phyloP scores from a whole-genome alignment of 1,140 invertebrate species.

The Oscheius sp. region DNA sequence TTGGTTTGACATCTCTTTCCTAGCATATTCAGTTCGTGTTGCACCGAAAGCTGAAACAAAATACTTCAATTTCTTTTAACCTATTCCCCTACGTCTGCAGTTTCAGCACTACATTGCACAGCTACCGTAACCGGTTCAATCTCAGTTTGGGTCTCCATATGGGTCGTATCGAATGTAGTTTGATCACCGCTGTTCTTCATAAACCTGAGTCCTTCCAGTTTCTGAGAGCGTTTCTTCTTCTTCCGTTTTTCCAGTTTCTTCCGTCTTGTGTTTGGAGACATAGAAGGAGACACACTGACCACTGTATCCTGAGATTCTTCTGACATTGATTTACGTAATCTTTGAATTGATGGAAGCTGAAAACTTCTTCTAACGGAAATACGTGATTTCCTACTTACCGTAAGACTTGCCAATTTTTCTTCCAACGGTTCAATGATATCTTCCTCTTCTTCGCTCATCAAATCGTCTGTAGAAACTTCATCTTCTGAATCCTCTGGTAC shows the following conservation, averaged over 20 bases:
- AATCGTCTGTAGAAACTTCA: background rate
- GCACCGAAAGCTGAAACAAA: background rate
- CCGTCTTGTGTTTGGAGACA: background rate
- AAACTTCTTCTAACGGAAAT: no score
- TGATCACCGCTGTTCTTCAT: conserved; percentile 27
- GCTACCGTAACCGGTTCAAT: background rate
- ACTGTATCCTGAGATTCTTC: conserved; percentile 29
- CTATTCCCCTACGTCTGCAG: background rate
- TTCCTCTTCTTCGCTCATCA: background rate
- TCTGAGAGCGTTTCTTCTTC: conserved; percentile 15
- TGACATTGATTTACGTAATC: conserved; percentile 18
- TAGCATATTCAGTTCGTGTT: conserved; percentile 9
- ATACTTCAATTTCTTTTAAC: background rate
- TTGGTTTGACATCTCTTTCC: conserved; percentile 22
- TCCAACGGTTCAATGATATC: background rate
- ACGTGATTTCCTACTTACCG: no score
- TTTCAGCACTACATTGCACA: background rate
- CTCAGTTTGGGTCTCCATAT: conserved; percentile 11
- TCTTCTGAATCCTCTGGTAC: conserved; percentile 13
- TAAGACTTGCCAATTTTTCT: background rate
- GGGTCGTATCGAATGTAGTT: background rate
- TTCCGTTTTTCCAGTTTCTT: conserved; percentile 1
- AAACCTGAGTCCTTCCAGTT: conserved; percentile 11
- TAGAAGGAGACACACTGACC: conserved; percentile 10
- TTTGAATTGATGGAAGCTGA: background rate